A percentile compares a stretch with the other conserved stretches of the same genome.
phyloP scores from a whole-genome alignment of 1,140 invertebrate species.

The Dreissena rostriformis region DNA sequence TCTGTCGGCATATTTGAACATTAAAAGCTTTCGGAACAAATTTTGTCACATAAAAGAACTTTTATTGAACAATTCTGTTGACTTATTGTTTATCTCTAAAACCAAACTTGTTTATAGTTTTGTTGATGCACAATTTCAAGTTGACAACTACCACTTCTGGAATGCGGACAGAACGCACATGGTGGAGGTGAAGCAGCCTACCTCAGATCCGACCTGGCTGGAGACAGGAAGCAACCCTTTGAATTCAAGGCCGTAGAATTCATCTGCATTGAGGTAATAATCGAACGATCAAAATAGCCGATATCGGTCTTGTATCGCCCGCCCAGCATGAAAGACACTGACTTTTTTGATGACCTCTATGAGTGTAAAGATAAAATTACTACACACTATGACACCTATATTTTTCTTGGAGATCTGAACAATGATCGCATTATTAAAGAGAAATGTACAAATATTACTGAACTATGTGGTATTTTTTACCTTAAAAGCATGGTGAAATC shows the following conservation, averaged over 20 bases:
- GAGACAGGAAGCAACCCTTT: slow-evolving; percentile 29
- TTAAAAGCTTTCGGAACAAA: slow-evolving; percentile 25
- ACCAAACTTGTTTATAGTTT: slow-evolving; percentile 47
- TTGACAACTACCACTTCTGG: slow-evolving; percentile 45
- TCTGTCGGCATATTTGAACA: slow-evolving; percentile 21
- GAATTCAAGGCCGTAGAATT: slow-evolving; percentile 25
- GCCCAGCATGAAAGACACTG: slow-evolving; percentile 4
- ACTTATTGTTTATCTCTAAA: slow-evolving; percentile 50
- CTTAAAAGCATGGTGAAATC: slow-evolving; percentile 10
- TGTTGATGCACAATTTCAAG: slow-evolving; percentile 33
- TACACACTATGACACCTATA: slow-evolving; percentile 26
- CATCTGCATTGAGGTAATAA: slow-evolving; percentile 39
- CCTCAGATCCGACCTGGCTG: slow-evolving; percentile 32
- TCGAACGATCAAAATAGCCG: slow-evolving; percentile 28
- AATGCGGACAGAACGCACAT: slow-evolving; percentile 32
- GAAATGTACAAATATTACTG: slow-evolving; percentile 12
- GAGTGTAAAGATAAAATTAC: slow-evolving; percentile 19
- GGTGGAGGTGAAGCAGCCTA: slow-evolving; percentile 25
- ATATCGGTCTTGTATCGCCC: slow-evolving; percentile 10
- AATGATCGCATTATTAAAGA: not conserved
- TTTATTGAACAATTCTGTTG: slow-evolving; percentile 29
- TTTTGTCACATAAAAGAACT: slow-evolving; percentile 31
- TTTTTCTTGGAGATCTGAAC: slow-evolving; percentile 39
- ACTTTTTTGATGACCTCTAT: slow-evolving; percentile 19
- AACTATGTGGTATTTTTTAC: slow-evolving; percentile 30